Percentiles rank a stretch among this genome's conserved stretches.
Evolutionary conservation across 1,140 invertebrate genomes (phyloP).

Genomic region (Bombus waltoni): DNA sequence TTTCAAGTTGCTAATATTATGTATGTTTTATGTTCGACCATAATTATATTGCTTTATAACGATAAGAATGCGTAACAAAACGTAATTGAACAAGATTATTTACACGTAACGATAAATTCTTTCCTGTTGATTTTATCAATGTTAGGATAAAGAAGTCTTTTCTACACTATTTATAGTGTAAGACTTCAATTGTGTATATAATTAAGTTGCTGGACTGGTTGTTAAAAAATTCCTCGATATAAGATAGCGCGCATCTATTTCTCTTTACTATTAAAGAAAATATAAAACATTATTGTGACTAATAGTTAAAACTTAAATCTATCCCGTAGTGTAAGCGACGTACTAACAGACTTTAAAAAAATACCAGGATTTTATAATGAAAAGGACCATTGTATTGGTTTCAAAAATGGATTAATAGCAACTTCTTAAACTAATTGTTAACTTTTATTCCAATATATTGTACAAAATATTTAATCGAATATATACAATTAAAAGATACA

Average conservation of each 20-base stretch:
- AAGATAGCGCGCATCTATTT: constrained; percentile 66
- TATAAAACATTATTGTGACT: constrained; percentile 36
- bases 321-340: constrained; percentile 64
- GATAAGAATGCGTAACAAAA: neutral
- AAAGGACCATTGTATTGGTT: constrained; percentile 75
- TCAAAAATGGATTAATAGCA: constrained; percentile 70
- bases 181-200: constrained; percentile 37
- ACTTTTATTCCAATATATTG: constrained; percentile 72
- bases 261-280: constrained; percentile 66
- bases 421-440: constrained; percentile 76
- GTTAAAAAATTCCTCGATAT: constrained; percentile 48
- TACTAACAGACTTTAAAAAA: constrained; percentile 68
- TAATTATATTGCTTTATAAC: neutral
- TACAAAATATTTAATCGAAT: constrained; percentile 75
- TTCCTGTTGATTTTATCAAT: constrained; percentile 28
- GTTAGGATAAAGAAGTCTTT: constrained; percentile 11
- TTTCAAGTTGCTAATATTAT: neutral
- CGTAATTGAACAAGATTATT: constrained; percentile 12
- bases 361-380: constrained; percentile 73
- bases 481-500: constrained; percentile 49
- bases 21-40: neutral
- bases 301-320: constrained; percentile 53
- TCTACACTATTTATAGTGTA: constrained; percentile 1
- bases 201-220: constrained; percentile 34
- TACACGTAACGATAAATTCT: neutral